A percentile compares a stretch with the other conserved stretches of the same genome.
These are phyloP conservation scores for Eutrigla gurnardus DNA, from an alignment of 2,797 vertebrate genomes.

Conservation along the genomic window DNA sequence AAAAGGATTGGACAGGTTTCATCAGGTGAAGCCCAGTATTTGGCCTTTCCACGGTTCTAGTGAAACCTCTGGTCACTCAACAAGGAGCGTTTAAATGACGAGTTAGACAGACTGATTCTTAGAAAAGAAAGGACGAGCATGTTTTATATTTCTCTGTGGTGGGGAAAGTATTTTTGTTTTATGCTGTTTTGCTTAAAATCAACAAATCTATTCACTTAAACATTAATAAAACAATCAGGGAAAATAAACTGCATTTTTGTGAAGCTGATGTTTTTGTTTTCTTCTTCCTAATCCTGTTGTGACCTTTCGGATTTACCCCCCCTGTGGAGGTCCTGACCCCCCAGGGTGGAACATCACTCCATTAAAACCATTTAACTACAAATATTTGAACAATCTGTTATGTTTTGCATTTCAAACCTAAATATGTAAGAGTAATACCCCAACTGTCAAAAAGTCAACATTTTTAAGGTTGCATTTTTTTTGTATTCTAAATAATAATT, in stretches of 20 bases:
- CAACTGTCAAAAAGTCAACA: background rate
- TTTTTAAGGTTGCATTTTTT: background rate
- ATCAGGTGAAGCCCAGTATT: background rate
- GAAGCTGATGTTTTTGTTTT: background rate
- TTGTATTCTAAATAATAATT: background rate
- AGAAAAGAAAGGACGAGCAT: background rate
- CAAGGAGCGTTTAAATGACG: background rate
- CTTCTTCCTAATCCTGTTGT: background rate
- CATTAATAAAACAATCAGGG: background rate
- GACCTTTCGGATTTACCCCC: constrained; percentile 23
- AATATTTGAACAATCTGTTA: background rate
- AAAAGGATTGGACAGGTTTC: background rate
- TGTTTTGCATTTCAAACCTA: background rate
- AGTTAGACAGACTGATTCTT: background rate
- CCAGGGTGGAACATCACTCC: background rate
- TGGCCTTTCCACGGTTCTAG: constrained; percentile 9
- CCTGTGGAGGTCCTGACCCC: constrained; percentile 7
- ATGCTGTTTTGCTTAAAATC: background rate
- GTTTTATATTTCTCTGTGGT: background rate
- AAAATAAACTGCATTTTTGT: background rate
- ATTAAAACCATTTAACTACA: constrained; percentile 3
- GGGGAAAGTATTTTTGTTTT: background rate
- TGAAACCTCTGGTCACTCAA: background rate
- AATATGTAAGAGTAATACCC: background rate
- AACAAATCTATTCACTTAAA: background rate